These are phyloP conservation scores for Vidua chalybeata DNA, from an alignment of 2,113 vertebrate species.

Conservation along the genomic window DNA sequence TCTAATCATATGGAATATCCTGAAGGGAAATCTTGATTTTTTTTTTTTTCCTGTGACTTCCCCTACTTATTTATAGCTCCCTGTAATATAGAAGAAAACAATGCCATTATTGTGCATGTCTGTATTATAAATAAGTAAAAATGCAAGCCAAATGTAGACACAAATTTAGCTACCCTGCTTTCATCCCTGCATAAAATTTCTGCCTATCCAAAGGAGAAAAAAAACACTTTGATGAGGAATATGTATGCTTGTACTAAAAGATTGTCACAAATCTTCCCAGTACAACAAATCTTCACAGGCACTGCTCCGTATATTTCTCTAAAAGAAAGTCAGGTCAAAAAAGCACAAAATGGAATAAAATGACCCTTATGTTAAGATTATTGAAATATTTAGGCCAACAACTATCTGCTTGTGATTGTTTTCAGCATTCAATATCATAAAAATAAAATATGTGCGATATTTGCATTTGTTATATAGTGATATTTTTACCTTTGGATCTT, in stretches of 20 bases:
- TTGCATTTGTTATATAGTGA: constrained; percentile 16
- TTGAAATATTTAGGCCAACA: constrained; percentile 14
- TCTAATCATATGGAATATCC: not conserved
- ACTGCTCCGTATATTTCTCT: not conserved
- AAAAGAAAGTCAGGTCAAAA: not conserved
- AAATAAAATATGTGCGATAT: constrained; percentile 52
- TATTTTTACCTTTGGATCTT: constrained; percentile 60
- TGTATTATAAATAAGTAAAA: constrained; percentile 23
- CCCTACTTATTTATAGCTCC: not conserved
- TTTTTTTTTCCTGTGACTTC: not conserved
- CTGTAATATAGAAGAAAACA: not conserved
- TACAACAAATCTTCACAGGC: not conserved
- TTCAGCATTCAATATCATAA: constrained; percentile 21
- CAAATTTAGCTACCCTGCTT: not conserved
- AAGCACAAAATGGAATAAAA: not conserved
- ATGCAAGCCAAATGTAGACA: not conserved
- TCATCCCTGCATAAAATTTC: not conserved
- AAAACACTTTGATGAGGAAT: not conserved
- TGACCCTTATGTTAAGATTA: not conserved
- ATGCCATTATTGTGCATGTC: not conserved
- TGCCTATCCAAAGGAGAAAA: not conserved
- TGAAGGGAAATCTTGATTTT: not conserved
- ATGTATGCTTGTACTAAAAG: not conserved
- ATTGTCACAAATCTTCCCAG: not conserved
- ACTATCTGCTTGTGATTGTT: not conserved